Conservation (phyloP, 1,140 invertebrate species). For the Bombus superbus region DNA sequence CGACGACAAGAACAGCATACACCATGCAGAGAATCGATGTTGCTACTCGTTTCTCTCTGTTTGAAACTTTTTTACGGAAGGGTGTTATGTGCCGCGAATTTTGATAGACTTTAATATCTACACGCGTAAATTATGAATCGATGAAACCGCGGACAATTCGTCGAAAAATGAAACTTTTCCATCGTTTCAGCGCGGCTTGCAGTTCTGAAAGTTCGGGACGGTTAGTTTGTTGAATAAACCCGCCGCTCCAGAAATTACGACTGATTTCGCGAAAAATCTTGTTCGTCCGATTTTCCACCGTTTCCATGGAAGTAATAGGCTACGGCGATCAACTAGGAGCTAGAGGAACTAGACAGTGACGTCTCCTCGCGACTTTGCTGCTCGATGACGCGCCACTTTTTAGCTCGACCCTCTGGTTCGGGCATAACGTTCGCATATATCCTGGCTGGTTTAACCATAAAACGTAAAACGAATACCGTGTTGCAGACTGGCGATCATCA, state of each 20-base stretch:
- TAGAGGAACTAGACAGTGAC: neutral
- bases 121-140: neutral
- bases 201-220: neutral
- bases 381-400: conserved; percentile 31
- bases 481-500: conserved; percentile 26
- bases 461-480: conserved; percentile 47
- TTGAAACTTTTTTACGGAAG: neutral
- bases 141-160: neutral
- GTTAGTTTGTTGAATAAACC: neutral
- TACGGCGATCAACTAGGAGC: neutral
- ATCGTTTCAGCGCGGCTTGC: neutral
- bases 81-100: neutral
- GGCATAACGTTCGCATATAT: conserved; percentile 20
- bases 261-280: conserved; percentile 27
- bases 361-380: neutral
- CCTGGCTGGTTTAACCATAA: conserved; percentile 19
- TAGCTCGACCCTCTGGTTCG: neutral
- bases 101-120: neutral
- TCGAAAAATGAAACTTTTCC: conserved; percentile 15
- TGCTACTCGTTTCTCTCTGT: neutral
- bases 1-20: neutral
- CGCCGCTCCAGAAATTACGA: neutral
- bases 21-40: neutral
- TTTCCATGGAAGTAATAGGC: neutral
- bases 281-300: neutral